Percentiles rank a stretch among this genome's conserved stretches.
Conservation (phyloP, 2,797 vertebrate genomes). For the Cyprinodon diabolis region DNA sequence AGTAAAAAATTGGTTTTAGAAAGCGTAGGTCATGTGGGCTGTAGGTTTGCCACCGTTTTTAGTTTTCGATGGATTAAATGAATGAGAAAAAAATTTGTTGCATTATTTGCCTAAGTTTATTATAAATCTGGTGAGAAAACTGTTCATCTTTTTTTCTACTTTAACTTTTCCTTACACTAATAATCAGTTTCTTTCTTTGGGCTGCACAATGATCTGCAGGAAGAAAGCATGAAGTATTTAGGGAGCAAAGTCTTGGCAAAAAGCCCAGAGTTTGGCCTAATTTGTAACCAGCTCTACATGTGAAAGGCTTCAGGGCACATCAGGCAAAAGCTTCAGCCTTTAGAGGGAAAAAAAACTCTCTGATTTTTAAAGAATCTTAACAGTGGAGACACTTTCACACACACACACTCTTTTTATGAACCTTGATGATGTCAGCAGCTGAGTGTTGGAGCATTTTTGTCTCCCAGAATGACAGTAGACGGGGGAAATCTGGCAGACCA, state of each 20-base stretch:
- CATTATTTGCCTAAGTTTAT: background rate
- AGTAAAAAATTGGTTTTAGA: background rate
- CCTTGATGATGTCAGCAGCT: conserved; percentile 56
- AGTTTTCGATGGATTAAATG: background rate
- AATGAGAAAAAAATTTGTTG: background rate
- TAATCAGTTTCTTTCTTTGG: conserved; percentile 34
- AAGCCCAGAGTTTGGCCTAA: conserved; percentile 64
- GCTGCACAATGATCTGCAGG: conserved; percentile 29
- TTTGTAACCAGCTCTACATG: conserved; percentile 64
- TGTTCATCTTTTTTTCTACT: conserved; percentile 15
- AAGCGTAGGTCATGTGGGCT: background rate
- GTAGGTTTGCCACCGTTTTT: background rate
- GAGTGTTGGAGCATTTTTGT: conserved; percentile 40
- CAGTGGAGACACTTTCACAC: conserved; percentile 53
- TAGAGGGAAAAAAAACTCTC: conserved; percentile 27
- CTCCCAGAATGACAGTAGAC: conserved; percentile 62
- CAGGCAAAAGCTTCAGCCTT: conserved; percentile 63
- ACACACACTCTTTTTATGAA: conserved; percentile 34
- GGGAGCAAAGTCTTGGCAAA: conserved; percentile 63
- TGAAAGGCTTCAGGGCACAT: conserved; percentile 74
- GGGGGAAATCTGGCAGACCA: conserved; percentile 70
- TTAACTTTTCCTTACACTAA: conserved; percentile 14
- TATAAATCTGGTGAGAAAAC: background rate
- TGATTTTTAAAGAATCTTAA: conserved; percentile 62
- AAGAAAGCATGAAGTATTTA: conserved; percentile 28